Conservation (phyloP, 2,888 invertebrate species). For the Nomada lathburiana region DNA sequence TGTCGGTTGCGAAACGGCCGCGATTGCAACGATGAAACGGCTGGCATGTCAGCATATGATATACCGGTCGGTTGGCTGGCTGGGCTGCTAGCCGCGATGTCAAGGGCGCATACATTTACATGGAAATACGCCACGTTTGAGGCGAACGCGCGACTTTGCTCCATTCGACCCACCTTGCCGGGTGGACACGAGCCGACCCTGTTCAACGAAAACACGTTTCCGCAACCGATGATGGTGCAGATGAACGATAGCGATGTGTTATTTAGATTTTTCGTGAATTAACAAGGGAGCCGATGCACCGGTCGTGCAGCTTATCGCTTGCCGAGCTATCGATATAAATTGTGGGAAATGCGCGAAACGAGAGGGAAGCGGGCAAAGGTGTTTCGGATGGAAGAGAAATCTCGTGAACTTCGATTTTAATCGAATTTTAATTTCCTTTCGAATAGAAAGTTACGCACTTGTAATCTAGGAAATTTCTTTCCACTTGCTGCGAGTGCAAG, state of each 20-base stretch:
- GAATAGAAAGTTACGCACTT: too few relatives aligned
- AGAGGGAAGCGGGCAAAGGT: too few relatives aligned
- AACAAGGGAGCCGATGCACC: too few relatives aligned
- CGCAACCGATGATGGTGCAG: too few relatives aligned
- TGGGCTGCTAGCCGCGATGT: conserved; percentile 71
- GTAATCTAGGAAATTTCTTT: too few relatives aligned
- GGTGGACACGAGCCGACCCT: conserved; percentile 13
- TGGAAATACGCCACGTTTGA: conserved; percentile 60
- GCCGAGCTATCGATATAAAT: background rate
- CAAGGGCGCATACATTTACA: conserved; percentile 78
- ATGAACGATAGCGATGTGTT: background rate
- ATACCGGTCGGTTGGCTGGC: conserved; percentile 57
- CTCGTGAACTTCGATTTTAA: too few relatives aligned
- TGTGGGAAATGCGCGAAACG: too few relatives aligned
- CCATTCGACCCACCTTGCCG: conserved; percentile 36
- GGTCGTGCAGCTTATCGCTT: too few relatives aligned
- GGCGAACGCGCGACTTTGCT: conserved; percentile 35
- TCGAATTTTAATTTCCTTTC: too few relatives aligned
- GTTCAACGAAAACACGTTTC: background rate
- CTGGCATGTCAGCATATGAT: conserved; percentile 64
- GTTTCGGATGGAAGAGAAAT: too few relatives aligned
- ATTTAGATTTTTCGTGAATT: background rate
- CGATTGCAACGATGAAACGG: conserved; percentile 59
- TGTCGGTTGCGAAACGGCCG: conserved; percentile 66
- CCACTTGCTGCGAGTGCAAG: too few relatives aligned